Conservation (phyloP, 2,888 invertebrate genomes). For the Polyploca ridens region DNA sequence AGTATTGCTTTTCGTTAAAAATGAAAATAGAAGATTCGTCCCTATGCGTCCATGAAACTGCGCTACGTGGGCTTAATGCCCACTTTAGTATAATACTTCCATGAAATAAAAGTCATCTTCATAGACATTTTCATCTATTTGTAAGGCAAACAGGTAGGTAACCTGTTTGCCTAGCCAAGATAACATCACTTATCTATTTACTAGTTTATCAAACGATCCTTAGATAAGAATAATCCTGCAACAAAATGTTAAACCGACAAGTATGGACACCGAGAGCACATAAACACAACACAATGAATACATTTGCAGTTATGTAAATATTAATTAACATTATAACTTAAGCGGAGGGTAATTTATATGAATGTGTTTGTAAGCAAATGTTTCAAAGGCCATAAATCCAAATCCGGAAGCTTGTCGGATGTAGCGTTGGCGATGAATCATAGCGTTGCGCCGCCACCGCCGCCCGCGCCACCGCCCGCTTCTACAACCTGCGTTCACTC, state of each 20-base stretch:
- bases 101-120: no score
- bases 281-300: conserved; percentile 10
- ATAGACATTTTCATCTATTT: no score
- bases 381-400: conserved; percentile 41
- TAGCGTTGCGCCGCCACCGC: not conserved
- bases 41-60: no score
- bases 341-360: conserved; percentile 28
- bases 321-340: conserved; percentile 36
- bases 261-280: not conserved
- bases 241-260: not conserved
- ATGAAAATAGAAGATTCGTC: no score
- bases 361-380: conserved; percentile 33
- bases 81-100: no score
- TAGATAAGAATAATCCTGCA: not conserved
- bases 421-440: conserved; percentile 24
- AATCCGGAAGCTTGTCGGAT: conserved; percentile 36
- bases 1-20: no score
- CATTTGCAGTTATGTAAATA: conserved; percentile 18
- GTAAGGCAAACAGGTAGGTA: no score
- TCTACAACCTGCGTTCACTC: not conserved
- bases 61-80: no score
- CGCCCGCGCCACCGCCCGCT: not conserved
- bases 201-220: no score
- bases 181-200: no score
- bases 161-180: no score